These are phyloP conservation scores for Istiophorus platypterus DNA, from an alignment of 2,113 vertebrate species.

Conservation along the genomic window DNA sequence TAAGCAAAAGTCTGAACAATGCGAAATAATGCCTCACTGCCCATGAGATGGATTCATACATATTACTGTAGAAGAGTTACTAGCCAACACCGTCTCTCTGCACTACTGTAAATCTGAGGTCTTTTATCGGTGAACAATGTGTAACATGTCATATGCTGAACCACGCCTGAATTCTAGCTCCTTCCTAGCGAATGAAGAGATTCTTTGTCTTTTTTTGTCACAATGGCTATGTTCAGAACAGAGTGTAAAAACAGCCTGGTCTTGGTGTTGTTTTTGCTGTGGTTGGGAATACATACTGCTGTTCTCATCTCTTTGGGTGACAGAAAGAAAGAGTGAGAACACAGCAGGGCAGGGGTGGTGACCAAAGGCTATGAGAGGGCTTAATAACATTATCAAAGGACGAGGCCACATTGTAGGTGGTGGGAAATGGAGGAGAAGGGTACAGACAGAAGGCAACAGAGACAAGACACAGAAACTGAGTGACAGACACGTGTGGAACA, in stretches of 20 bases:
- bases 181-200: background rate
- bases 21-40: no score
- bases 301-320: conserved; percentile 56
- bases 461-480: conserved; percentile 33
- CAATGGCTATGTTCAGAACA: conserved; percentile 33
- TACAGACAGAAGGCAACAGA: conserved; percentile 27
- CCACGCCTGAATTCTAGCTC: background rate
- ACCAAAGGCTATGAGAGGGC: conserved; percentile 62
- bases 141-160: background rate
- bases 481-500: conserved; percentile 23
- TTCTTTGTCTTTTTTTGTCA: conserved; percentile 1
- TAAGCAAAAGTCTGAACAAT: no score
- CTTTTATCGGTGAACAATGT: background rate
- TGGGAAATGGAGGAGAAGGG: conserved; percentile 8
- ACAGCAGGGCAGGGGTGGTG: conserved; percentile 65
- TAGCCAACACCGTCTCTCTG: background rate
- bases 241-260: conserved; percentile 13
- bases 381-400: conserved; percentile 79
- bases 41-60: no score
- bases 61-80: background rate
- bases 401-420: conserved; percentile 38
- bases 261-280: conserved; percentile 29
- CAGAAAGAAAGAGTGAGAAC: conserved; percentile 51
- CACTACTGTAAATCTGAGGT: background rate
- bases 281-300: conserved; percentile 35